phyloP scores from a whole-genome alignment of 2,113 vertebrate species.

The Corythaeola cristata region DNA sequence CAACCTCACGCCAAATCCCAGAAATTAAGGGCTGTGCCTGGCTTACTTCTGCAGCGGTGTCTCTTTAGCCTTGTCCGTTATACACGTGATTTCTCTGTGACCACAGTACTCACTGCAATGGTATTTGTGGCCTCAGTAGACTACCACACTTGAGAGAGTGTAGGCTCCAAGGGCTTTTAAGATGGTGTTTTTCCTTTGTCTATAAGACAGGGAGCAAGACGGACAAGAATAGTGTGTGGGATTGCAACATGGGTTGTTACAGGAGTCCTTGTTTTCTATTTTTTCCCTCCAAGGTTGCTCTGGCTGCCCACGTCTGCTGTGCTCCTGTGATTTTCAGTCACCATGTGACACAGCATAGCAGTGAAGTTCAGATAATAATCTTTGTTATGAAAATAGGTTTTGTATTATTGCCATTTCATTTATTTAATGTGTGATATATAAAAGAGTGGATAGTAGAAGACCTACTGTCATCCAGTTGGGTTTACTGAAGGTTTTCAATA shows the following conservation, averaged over 20 bases:
- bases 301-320: neutral
- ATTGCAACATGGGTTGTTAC: neutral
- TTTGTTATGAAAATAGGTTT: neutral
- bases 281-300: neutral
- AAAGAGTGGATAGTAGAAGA: neutral
- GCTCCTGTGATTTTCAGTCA: neutral
- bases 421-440: neutral
- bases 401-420: neutral
- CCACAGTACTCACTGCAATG: neutral
- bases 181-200: neutral
- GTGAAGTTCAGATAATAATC: neutral
- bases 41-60: neutral
- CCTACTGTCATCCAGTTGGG: neutral
- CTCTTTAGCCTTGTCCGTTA: neutral
- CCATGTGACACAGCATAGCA: accelerated
- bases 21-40: neutral
- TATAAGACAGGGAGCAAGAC: neutral
- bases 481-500: neutral
- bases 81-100: accelerated
- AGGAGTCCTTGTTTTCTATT: accelerated
- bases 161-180: neutral
- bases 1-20: neutral
- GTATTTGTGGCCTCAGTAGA: neutral
- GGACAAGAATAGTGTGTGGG: neutral
- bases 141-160: neutral